Conservation (phyloP, 2,888 invertebrate species). For the Rhamphomyia laevipes region DNA sequence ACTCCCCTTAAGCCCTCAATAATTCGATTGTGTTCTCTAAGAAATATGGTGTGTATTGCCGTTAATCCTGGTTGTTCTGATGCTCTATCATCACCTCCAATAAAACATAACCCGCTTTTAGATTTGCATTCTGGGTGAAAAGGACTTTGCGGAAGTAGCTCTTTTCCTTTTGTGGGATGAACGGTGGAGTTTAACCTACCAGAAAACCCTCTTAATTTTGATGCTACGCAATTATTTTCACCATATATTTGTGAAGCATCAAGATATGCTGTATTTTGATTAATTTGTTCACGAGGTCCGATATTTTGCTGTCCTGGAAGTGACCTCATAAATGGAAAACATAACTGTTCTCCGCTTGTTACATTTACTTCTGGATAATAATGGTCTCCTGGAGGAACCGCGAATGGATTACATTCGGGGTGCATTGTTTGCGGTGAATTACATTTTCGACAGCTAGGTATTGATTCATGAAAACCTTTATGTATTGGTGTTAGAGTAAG, state of each 20-base stretch:
- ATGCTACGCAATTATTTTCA: constrained; percentile 70
- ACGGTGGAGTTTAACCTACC: constrained; percentile 73
- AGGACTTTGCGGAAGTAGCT: constrained; percentile 65
- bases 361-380: constrained; percentile 80
- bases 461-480: constrained; percentile 81
- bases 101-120: constrained; percentile 73
- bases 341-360: constrained; percentile 69
- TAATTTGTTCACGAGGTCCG: constrained; percentile 84
- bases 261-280: constrained; percentile 84
- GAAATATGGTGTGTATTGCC: constrained; percentile 75
- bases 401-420: constrained; percentile 88
- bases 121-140: constrained; percentile 81
- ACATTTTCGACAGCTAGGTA: constrained; percentile 80
- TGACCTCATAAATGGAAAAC: constrained; percentile 91
- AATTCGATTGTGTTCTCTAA: constrained; percentile 82
- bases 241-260: constrained; percentile 85
- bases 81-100: constrained; percentile 81
- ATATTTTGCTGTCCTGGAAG: constrained; percentile 81
- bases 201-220: constrained; percentile 63
- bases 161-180: constrained; percentile 62
- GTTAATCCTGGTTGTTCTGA: constrained; percentile 87
- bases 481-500: constrained; percentile 88
- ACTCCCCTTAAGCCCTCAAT: constrained; percentile 64
- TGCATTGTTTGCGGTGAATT: constrained; percentile 80
- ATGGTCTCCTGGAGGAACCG: constrained; percentile 77